These are phyloP conservation scores for Baronia brevicornis DNA, from an alignment of 2,888 invertebrate species.

Conservation along the genomic window DNA sequence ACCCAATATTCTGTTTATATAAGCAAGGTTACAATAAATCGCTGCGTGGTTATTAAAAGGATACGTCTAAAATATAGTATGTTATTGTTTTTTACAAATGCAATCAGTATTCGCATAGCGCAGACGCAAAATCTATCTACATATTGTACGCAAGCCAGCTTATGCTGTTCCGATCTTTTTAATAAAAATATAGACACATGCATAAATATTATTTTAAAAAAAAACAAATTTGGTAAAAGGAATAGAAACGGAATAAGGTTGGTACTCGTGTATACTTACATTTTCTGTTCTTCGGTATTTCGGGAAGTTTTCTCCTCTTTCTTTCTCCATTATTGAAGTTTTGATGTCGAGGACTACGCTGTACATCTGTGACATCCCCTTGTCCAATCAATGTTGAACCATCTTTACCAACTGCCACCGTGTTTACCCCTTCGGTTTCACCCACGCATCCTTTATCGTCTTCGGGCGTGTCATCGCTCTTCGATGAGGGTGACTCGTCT, in stretches of 20 bases:
- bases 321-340: slow-evolving; percentile 74
- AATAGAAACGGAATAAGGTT: slow-evolving; percentile 4
- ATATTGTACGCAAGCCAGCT: too few relatives aligned
- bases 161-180: too few relatives aligned
- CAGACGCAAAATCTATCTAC: slow-evolving; percentile 29
- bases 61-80: too few relatives aligned
- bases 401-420: slow-evolving; percentile 27
- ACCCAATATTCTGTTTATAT: too few relatives aligned
- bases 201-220: too few relatives aligned
- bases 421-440: slow-evolving; percentile 56
- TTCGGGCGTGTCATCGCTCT: slow-evolving; percentile 81
- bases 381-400: slow-evolving; percentile 41
- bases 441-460: slow-evolving; percentile 76
- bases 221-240: too few relatives aligned
- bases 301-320: slow-evolving; percentile 88
- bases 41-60: too few relatives aligned
- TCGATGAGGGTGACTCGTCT: slow-evolving; percentile 87
- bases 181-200: slow-evolving; percentile 16
- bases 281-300: slow-evolving; percentile 92
- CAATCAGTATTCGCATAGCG: slow-evolving; percentile 30
- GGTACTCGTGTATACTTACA: slow-evolving; percentile 79
- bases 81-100: too few relatives aligned
- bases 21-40: too few relatives aligned
- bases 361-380: slow-evolving; percentile 40
- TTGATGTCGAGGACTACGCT: slow-evolving; percentile 53